phyloP scores from a whole-genome alignment of 2,113 vertebrate genomes.

The Malurus cyaneus region DNA sequence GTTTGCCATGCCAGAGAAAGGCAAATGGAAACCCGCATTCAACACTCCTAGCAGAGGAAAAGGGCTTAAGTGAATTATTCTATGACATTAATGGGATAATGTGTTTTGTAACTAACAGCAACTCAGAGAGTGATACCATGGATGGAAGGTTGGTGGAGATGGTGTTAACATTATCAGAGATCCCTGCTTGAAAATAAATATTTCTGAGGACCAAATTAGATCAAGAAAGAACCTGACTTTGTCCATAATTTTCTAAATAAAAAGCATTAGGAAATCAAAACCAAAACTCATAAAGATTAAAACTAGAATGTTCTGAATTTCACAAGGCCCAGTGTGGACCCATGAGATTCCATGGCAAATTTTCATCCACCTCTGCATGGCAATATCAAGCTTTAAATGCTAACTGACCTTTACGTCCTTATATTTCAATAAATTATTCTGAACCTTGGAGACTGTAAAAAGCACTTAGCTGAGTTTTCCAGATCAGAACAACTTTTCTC shows the following conservation, averaged over 20 bases:
- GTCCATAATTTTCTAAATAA: neutral
- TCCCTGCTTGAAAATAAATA: neutral
- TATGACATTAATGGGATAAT: constrained; percentile 51
- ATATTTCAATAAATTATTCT: neutral
- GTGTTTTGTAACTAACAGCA: neutral
- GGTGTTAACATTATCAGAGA: neutral
- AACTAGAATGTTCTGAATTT: neutral
- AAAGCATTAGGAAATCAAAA: neutral
- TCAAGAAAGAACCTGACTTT: neutral
- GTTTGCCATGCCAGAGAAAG: constrained; percentile 21
- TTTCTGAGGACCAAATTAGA: neutral
- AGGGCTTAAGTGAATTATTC: constrained; percentile 54
- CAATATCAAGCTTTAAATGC: neutral
- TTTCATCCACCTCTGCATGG: neutral
- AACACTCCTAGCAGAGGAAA: neutral
- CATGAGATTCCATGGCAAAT: neutral
- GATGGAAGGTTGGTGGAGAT: neutral
- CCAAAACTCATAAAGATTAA: neutral
- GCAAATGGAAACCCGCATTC: constrained; percentile 16
- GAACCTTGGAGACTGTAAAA: neutral
- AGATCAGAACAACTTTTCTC: neutral
- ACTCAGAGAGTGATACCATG: neutral
- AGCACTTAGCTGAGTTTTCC: neutral
- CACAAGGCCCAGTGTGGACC: neutral
- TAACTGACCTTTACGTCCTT: neutral